Conservation (phyloP, 2,888 invertebrate genomes). For the Eledone cirrhosa region DNA sequence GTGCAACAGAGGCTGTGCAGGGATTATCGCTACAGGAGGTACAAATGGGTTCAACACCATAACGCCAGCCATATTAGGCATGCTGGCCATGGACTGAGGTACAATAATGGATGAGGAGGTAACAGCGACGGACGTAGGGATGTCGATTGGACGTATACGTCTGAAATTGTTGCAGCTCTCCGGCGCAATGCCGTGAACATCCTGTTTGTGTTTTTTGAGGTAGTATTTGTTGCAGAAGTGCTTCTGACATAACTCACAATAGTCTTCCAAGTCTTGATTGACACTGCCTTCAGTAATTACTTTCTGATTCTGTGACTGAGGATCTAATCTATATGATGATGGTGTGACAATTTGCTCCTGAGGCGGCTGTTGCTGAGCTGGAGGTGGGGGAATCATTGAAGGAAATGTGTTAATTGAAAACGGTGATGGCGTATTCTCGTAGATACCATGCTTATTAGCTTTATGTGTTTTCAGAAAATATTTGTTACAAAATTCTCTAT, state of each 20-base stretch:
- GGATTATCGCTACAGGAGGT: slow-evolving; percentile 62
- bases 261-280: slow-evolving; percentile 63
- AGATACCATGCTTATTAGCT: slow-evolving; percentile 94
- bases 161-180: slow-evolving; percentile 37
- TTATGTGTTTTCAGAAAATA: slow-evolving; percentile 98
- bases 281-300: slow-evolving; percentile 33
- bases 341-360: slow-evolving; percentile 28
- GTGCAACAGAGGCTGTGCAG: slow-evolving; percentile 51
- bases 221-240: slow-evolving; percentile 69
- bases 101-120: slow-evolving; percentile 50
- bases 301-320: slow-evolving; percentile 28
- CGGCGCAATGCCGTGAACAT: slow-evolving; percentile 67
- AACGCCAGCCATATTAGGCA: slow-evolving; percentile 50
- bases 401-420: slow-evolving; percentile 45
- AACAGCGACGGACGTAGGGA: slow-evolving; percentile 45
- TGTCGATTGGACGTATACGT: slow-evolving; percentile 43
- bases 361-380: slow-evolving; percentile 37
- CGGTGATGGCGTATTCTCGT: slow-evolving; percentile 57
- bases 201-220: slow-evolving; percentile 67
- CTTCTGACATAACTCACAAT: slow-evolving; percentile 68
- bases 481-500: slow-evolving; percentile 98
- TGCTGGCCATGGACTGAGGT: slow-evolving; percentile 57
- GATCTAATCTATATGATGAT: slow-evolving; percentile 26
- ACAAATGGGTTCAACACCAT: slow-evolving; percentile 66
- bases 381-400: slow-evolving; percentile 39